phyloP scores from a whole-genome alignment of 2,888 invertebrate genomes.

The Drosophila basisetae region DNA sequence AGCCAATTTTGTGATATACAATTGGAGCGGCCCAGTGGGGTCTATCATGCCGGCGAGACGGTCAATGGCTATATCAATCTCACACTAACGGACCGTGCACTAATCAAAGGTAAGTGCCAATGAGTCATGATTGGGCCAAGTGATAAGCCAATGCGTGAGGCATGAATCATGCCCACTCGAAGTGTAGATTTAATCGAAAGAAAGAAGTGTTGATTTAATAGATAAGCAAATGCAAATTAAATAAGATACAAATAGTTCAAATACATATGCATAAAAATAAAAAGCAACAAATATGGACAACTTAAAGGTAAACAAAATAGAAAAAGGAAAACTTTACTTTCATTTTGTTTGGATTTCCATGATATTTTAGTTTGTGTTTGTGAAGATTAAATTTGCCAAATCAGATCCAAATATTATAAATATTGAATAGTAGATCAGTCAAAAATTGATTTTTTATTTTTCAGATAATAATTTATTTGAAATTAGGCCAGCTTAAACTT shows the following conservation, averaged over 20 bases:
- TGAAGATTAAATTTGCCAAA: background rate
- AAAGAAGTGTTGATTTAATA: background rate
- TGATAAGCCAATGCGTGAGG: constrained; percentile 13
- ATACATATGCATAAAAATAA: background rate
- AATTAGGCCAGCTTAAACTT: background rate
- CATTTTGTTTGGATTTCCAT: background rate
- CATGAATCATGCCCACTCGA: constrained; percentile 50
- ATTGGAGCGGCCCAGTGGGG: constrained; percentile 64
- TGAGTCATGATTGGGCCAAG: constrained; percentile 53
- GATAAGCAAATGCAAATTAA: constrained; percentile 13
- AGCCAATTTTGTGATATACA: constrained; percentile 61
- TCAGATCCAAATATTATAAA: background rate
- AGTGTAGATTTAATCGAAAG: background rate
- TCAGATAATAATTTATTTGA: background rate
- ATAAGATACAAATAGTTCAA: background rate
- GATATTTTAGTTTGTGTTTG: background rate
- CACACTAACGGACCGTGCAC: constrained; percentile 57
- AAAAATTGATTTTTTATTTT: background rate
- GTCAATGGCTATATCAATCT: constrained; percentile 67
- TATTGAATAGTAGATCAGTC: background rate
- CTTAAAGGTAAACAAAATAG: background rate
- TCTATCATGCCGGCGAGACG: constrained; percentile 74
- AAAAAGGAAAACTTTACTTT: background rate
- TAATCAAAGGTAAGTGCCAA: constrained; percentile 72
- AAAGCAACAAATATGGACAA: background rate